Percentiles rank a stretch among this genome's conserved stretches.
Conservation (phyloP, 2,113 vertebrate species). For the Xiphophorus couchianus region DNA sequence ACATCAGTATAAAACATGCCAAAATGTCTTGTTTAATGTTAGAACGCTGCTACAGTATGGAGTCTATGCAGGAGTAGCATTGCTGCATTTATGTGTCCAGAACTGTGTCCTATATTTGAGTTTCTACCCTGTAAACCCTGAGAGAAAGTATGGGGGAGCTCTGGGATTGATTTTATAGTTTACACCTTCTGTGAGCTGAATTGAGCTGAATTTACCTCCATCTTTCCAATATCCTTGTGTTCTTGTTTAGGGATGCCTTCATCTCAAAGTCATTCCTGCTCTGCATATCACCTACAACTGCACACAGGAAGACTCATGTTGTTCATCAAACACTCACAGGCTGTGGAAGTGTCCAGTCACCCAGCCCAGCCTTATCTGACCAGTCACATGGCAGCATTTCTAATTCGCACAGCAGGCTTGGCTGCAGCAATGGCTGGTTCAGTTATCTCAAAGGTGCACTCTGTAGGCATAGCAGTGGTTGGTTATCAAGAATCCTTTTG, state of each 20-base stretch:
- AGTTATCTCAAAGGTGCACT: slow-evolving; percentile 10
- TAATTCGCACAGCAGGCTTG: slow-evolving; percentile 23
- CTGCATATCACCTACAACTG: background rate
- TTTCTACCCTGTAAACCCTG: background rate
- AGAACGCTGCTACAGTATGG: too few relatives aligned
- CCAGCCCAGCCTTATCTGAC: slow-evolving; percentile 30
- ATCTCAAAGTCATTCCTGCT: background rate
- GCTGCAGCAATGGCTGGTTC: slow-evolving; percentile 13
- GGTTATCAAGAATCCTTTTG: background rate
- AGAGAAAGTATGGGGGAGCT: too few relatives aligned
- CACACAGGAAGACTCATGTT: background rate
- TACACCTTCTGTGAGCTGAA: background rate
- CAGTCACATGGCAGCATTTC: slow-evolving; percentile 45
- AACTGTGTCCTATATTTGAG: background rate
- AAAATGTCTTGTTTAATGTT: too few relatives aligned
- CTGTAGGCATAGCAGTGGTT: background rate
- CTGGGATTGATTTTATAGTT: background rate
- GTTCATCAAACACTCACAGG: background rate
- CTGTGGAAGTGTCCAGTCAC: slow-evolving; percentile 19
- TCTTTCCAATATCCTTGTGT: background rate
- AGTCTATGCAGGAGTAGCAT: too few relatives aligned
- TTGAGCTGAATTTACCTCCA: background rate
- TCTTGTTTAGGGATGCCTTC: background rate
- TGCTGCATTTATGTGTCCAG: background rate
- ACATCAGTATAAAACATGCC: too few relatives aligned